These are phyloP conservation scores for Scaptomyza cyrtandrae DNA, from an alignment of 2,888 invertebrate species.

Conservation along the genomic window DNA sequence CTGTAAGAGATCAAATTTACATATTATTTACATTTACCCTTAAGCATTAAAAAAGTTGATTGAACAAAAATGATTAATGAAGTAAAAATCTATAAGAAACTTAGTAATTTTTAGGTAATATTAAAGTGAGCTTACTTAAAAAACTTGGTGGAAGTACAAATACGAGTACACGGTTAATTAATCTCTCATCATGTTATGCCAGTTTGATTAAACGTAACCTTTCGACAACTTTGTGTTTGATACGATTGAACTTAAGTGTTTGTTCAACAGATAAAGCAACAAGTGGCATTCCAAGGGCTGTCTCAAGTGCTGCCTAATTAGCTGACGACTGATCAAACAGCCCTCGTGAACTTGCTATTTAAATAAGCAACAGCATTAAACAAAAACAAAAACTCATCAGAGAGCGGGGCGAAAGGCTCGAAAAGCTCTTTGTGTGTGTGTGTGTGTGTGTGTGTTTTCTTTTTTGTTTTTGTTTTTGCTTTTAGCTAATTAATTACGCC, in stretches of 20 bases:
- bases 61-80: neutral
- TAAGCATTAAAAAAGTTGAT: neutral
- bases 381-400: conserved; percentile 8
- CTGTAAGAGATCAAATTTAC: too few species aligned
- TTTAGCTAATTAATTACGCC: conserved; percentile 74
- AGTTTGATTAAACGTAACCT: neutral
- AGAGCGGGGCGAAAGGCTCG: neutral
- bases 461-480: conserved; percentile 40
- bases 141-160: neutral
- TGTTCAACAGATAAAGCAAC: conserved; percentile 28
- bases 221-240: conserved; percentile 6
- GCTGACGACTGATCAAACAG: conserved; percentile 66
- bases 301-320: conserved; percentile 67
- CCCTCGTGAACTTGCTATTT: conserved; percentile 52
- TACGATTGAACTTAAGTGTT: conserved; percentile 46
- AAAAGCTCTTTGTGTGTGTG: neutral
- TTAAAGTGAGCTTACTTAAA: too few species aligned
- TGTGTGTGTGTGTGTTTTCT: too few species aligned
- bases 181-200: neutral
- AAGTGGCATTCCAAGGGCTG: conserved; percentile 34
- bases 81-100: neutral
- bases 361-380: conserved; percentile 46
- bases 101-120: neutral
- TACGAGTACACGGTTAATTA: neutral
- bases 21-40: too few species aligned